phyloP scores from a whole-genome alignment of 2,888 invertebrate species.

The Herminia tarsipennalis region DNA sequence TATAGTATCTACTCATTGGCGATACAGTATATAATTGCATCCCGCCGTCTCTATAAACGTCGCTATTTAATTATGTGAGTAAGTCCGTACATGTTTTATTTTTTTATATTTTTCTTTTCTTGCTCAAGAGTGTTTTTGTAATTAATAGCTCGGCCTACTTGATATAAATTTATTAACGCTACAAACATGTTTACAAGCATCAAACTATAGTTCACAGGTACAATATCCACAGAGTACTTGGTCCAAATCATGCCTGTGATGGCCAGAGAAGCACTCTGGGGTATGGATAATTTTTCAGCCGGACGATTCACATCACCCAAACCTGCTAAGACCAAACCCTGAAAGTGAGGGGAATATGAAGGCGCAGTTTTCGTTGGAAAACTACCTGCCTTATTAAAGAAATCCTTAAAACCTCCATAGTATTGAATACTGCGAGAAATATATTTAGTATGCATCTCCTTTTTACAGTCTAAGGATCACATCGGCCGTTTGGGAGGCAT shows the following conservation, averaged over 20 bases:
- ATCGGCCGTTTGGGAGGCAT: too few relatives aligned
- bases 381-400: too few relatives aligned
- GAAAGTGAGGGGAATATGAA: conserved; percentile 79
- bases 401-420: too few relatives aligned
- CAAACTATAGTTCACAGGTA: conserved; percentile 97
- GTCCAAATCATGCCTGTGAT: conserved; percentile 92
- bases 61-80: too few relatives aligned
- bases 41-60: too few relatives aligned
- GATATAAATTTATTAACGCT: conserved; percentile 94
- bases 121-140: conserved; percentile 34
- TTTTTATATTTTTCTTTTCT: neutral
- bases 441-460: too few relatives aligned
- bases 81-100: too few relatives aligned
- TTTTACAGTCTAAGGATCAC: too few relatives aligned
- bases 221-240: conserved; percentile 97
- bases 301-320: conserved; percentile 95
- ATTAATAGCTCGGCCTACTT: conserved; percentile 90
- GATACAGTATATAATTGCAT: too few relatives aligned
- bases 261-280: conserved; percentile 93
- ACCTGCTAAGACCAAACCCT: conserved; percentile 92
- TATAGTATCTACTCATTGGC: too few relatives aligned
- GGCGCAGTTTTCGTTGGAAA: neutral
- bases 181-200: conserved; percentile 99
- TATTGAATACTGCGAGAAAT: too few relatives aligned
- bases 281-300: conserved; percentile 93